phyloP scores from a whole-genome alignment of 2,113 vertebrate species.

The Oryzias javanicus region DNA sequence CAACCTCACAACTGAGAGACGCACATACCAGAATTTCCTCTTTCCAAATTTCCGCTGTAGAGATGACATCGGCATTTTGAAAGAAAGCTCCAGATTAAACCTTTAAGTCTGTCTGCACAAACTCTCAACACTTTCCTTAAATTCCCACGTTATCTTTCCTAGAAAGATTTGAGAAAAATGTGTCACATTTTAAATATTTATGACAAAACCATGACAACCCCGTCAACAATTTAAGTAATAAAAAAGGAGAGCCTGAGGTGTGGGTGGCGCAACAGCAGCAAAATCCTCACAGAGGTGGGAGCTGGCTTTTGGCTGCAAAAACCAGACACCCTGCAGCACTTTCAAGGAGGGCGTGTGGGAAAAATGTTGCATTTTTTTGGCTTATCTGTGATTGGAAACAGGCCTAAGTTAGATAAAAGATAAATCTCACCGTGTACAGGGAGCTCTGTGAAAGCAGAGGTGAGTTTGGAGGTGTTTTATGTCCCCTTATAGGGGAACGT shows the following conservation, averaged over 20 bases:
- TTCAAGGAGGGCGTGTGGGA: constrained; percentile 1
- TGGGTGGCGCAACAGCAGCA: not conserved
- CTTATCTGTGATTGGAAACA: constrained; percentile 19
- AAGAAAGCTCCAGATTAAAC: no score
- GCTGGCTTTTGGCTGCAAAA: not conserved
- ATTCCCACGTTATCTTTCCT: not conserved
- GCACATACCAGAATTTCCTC: no score
- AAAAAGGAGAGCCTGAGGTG: not conserved
- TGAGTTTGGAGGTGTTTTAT: no score
- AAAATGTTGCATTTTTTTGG: not conserved
- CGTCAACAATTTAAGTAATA: not conserved
- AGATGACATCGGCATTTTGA: no score
- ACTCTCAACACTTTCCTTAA: no score
- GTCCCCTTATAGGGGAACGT: not conserved
- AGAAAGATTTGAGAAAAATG: not conserved
- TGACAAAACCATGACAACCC: not conserved
- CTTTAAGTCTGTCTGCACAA: no score
- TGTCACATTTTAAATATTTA: not conserved
- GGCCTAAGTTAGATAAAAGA: not conserved
- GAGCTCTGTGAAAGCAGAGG: no score
- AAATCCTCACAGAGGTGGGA: not conserved
- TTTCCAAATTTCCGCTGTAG: no score
- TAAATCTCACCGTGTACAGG: no score
- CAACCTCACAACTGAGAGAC: no score
- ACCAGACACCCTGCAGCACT: not conserved